These are phyloP conservation scores for Cheilosia variabilis DNA, from an alignment of 2,888 invertebrate genomes.

Conservation along the genomic window DNA sequence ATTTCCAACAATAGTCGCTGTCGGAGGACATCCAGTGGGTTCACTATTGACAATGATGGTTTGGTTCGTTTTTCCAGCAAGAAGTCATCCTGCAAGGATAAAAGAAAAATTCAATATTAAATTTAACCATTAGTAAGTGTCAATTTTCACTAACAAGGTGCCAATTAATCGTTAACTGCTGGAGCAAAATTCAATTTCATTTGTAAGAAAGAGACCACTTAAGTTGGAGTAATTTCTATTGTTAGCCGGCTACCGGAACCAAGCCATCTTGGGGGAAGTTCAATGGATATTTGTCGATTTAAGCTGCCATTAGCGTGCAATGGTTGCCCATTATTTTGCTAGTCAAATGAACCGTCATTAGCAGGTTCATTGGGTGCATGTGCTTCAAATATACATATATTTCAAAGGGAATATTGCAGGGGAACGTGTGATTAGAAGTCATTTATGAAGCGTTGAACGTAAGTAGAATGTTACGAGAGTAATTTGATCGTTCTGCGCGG, in stretches of 20 bases:
- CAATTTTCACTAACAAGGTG: slow-evolving; percentile 41
- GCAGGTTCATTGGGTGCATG: not conserved
- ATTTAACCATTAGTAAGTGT: slow-evolving; percentile 8
- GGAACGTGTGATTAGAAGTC: too few relatives aligned
- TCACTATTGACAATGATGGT: slow-evolving; percentile 92
- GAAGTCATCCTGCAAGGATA: slow-evolving; percentile 81
- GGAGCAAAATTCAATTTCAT: slow-evolving; percentile 50
- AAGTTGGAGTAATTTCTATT: slow-evolving; percentile 49
- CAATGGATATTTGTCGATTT: slow-evolving; percentile 29
- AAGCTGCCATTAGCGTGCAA: slow-evolving; percentile 41
- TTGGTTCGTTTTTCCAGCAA: slow-evolving; percentile 86
- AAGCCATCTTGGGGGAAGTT: not conserved
- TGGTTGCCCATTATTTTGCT: slow-evolving; percentile 39
- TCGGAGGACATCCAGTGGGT: slow-evolving; percentile 93
- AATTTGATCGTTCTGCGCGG: too few relatives aligned
- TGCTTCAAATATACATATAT: not conserved
- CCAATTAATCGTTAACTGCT: slow-evolving; percentile 57
- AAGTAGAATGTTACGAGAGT: too few relatives aligned
- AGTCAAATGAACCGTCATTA: slow-evolving; percentile 1
- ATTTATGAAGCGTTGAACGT: too few relatives aligned
- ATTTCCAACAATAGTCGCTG: slow-evolving; percentile 92
- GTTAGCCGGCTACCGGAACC: not conserved
- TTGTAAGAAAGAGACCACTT: slow-evolving; percentile 11
- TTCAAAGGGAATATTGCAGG: too few relatives aligned
- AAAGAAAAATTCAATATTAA: slow-evolving; percentile 54